Evolutionary conservation across 1,140 invertebrate genomes (phyloP).

Genomic region (Panagrolaimus sp.): DNA sequence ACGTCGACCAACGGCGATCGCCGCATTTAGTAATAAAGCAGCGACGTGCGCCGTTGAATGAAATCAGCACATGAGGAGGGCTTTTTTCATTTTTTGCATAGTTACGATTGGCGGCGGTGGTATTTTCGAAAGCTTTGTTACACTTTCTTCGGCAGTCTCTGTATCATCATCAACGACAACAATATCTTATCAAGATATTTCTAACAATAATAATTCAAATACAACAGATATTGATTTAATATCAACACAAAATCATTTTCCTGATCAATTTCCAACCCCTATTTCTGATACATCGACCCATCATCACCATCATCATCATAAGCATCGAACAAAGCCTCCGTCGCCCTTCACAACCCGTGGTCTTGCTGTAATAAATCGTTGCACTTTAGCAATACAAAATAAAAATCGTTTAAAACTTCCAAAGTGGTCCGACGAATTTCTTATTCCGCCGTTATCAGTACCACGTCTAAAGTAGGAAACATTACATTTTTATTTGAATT

Average conservation of each 20-base stretch:
- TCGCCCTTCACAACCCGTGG: not conserved
- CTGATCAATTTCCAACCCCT: not conserved
- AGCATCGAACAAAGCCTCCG: not conserved
- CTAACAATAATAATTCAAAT: too few species aligned
- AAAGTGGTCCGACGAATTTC: constrained; percentile 12
- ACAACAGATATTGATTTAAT: not conserved
- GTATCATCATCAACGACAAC: too few species aligned
- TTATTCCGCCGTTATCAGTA: not conserved
- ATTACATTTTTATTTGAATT: not conserved
- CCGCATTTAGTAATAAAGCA: not conserved
- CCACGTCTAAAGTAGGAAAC: constrained; percentile 2
- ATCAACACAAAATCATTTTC: not conserved
- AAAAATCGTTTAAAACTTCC: not conserved
- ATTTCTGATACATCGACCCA: not conserved
- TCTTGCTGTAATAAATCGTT: constrained; percentile 7
- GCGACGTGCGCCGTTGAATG: not conserved
- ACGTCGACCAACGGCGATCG: constrained; percentile 10
- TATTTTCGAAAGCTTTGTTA: not conserved
- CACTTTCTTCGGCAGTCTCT: too few species aligned
- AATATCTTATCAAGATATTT: too few species aligned
- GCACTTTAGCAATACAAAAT: not conserved
- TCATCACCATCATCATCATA: constrained; percentile 8
- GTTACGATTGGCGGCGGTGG: constrained; percentile 13
- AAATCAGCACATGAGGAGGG: constrained; percentile 10
- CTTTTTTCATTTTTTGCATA: not conserved